These are phyloP conservation scores for Phasia obesa DNA, from an alignment of 2,888 invertebrate species.

Conservation along the genomic window DNA sequence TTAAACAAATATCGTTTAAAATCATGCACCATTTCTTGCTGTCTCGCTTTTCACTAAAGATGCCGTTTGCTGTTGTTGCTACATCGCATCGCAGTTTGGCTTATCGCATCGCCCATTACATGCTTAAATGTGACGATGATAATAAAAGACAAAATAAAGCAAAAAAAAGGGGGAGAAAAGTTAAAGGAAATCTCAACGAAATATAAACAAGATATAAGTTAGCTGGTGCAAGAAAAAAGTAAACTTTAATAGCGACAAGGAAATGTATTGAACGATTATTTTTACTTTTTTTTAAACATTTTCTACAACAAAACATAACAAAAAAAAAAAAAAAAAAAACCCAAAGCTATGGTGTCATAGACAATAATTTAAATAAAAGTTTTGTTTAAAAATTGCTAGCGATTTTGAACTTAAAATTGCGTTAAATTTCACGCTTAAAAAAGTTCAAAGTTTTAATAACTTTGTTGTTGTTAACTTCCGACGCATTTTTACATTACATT, in stretches of 20 bases:
- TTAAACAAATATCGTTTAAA: constrained; percentile 56
- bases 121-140: constrained; percentile 63
- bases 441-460: no score
- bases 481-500: no score
- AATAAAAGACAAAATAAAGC: constrained; percentile 48
- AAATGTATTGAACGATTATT: constrained; percentile 66
- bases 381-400: constrained; percentile 11
- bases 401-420: constrained; percentile 3
- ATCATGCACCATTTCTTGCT: constrained; percentile 46
- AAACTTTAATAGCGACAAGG: constrained; percentile 26
- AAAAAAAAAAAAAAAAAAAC: no score
- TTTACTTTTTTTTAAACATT: constrained; percentile 11
- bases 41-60: constrained; percentile 1
- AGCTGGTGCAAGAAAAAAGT: not conserved
- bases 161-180: constrained; percentile 23
- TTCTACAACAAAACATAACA: no score
- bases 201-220: constrained; percentile 54
- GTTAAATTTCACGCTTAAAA: not conserved
- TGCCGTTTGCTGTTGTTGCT: constrained; percentile 27
- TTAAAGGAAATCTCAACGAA: constrained; percentile 45
- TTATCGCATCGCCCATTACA: constrained; percentile 68
- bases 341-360: not conserved
- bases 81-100: constrained; percentile 48
- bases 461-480: no score
- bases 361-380: constrained; percentile 24